Evolutionary conservation across 2,888 invertebrate genomes (phyloP).

Genomic region (Rugalucina vietnamica): DNA sequence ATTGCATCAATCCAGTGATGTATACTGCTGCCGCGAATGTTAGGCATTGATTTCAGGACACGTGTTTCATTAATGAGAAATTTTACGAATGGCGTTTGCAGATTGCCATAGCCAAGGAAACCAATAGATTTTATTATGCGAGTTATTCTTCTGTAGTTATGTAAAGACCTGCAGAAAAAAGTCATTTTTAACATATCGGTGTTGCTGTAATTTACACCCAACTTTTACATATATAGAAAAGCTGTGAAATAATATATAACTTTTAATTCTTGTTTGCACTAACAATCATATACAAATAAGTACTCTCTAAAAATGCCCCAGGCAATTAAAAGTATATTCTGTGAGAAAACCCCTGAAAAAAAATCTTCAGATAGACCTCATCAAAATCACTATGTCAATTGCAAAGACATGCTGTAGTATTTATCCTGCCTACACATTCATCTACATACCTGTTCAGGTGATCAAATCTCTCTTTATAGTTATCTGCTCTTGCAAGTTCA

Average conservation of each 20-base stretch:
- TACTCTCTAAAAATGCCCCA: no score
- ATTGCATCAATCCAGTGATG: slow-evolving; percentile 37
- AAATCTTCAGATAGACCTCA: no score
- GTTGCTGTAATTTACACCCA: no score
- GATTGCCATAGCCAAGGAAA: slow-evolving; percentile 36
- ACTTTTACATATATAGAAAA: no score
- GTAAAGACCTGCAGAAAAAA: slow-evolving; percentile 24
- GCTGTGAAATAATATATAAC: no score
- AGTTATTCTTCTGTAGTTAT: slow-evolving; percentile 39
- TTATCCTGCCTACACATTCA: no score
- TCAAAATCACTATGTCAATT: no score
- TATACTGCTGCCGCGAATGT: slow-evolving; percentile 32
- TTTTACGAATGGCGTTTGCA: slow-evolving; percentile 34
- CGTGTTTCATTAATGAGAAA: slow-evolving; percentile 40
- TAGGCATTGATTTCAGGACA: slow-evolving; percentile 2
- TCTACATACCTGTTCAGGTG: slow-evolving; percentile 45
- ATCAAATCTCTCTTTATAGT: slow-evolving; percentile 31
- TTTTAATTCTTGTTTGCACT: no score
- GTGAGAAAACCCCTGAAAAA: no score
- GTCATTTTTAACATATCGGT: no score
- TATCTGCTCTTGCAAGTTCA: slow-evolving; percentile 9
- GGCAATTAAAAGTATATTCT: no score
- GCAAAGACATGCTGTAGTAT: background rate
- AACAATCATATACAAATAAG: no score
- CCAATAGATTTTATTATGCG: slow-evolving; percentile 46